Evolutionary conservation across 2,797 vertebrate species (phyloP), one percentile per base, ranked within the genome.

Genomic region (Pteropus rufus): DNA sequence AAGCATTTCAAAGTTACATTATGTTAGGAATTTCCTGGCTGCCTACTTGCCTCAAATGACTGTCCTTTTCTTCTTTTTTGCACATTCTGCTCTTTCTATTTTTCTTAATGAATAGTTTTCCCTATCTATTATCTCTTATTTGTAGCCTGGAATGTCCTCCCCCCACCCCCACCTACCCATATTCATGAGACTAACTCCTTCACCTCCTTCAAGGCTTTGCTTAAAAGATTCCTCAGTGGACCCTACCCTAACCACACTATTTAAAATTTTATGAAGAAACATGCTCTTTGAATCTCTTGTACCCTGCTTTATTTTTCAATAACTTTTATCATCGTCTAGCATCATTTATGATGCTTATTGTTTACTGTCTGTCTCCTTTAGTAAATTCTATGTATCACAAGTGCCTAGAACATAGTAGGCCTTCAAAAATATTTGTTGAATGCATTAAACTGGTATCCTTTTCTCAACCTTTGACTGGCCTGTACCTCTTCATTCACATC

Each of bases 1-100:
- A 89, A 82, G 52, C 62, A 49, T 77, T 91, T 89, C 60, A n/a
- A 49, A 92, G 39, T 94, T 85, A 69, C 16, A n/a, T 69, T 83
- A 67, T 60, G 24, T 60, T 69, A 91, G 64, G 62, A 80, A 93
- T 91, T 77, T 82, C n/a, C 56, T 52, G 34, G 36, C 41, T 73
- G 18, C 36, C n/a, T 94, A 36, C 46, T 67, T 76, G 4, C 73
- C 26, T 52, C 76, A 31, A 56, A 60, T 90, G 36, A 90, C 54
- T 85, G 14, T 83, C 39, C 2, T 21, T 88, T 69, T 80, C 75
- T 85, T 90, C 52, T 92, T 91, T 70, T 72, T 31, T 31, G 23
- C 23, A 14, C 36, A 11, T 9, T 85, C 46, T 91, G 10, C 19
- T 72, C 49, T 77, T 92, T 89, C 36, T 82, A 29, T 58, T 93